These are phyloP conservation scores for Hedya salicella DNA, from an alignment of 2,888 invertebrate genomes.

Conservation along the genomic window DNA sequence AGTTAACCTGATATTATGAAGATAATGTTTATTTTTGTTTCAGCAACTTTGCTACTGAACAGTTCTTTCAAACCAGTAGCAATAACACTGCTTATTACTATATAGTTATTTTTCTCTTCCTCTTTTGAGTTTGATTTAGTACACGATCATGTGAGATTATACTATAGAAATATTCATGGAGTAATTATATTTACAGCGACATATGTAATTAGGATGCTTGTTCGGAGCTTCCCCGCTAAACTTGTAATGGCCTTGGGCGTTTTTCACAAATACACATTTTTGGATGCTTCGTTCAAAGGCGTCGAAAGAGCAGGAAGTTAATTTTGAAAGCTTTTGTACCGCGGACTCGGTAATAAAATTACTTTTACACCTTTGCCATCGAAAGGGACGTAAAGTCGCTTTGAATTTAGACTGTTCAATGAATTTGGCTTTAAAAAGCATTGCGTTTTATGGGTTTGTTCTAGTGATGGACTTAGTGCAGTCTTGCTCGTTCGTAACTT, in stretches of 20 bases:
- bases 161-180: neutral
- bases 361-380: conserved; percentile 29
- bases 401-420: conserved; percentile 23
- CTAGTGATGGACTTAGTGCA: no score
- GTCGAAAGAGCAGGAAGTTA: conserved; percentile 13
- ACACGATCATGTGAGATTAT: no score
- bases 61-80: no score
- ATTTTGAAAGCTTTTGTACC: conserved; percentile 19
- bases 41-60: neutral
- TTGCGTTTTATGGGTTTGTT: no score
- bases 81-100: no score
- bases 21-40: neutral
- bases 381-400: conserved; percentile 11
- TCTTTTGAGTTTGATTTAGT: no score
- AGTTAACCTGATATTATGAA: neutral
- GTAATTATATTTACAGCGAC: neutral
- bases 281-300: neutral
- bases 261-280: conserved; percentile 26
- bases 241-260: conserved; percentile 14
- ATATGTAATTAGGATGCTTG: conserved; percentile 13
- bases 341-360: conserved; percentile 25
- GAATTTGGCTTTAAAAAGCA: neutral
- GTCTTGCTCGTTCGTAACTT: no score
- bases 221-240: conserved; percentile 11
- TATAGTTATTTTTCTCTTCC: no score